Evolutionary conservation across 2,113 vertebrate genomes (phyloP), one percentile per base, ranked within the genome.

Genomic region (Ageneiosus marmoratus): DNA sequence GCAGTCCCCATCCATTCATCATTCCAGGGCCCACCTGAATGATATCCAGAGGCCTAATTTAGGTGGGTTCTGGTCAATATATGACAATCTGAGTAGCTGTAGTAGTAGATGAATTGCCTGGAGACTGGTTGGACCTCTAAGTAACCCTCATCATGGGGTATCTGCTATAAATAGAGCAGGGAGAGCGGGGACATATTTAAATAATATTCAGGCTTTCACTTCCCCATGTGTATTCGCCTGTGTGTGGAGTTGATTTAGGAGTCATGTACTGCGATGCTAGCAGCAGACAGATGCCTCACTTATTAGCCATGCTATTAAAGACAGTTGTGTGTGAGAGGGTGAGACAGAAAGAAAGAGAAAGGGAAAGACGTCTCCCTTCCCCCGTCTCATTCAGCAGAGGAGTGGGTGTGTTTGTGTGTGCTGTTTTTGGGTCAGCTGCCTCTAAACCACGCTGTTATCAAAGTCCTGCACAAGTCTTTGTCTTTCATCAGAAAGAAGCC

Each of bases 141-240:
- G 81, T 85, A 88, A 89, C 86, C 87, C 87, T 90, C 86, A 88
- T 90, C 87, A 91, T 88, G 83, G 77, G 41, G 60, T 56, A 84
- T 84, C 79, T 73, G 85, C 73, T 80, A 87, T 75, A 83, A 72
- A 83, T 75, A 84, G 37, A 80, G 63, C 60, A 58, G 41, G 0
- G 46, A 34, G 83, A 41, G 15, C 5, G 62, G 56, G 53, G 37
- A 41, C 41, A 86, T 37, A 72, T 77, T 79, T 67, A 67, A 83
- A 82, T 37, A 65, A 83, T 69, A 29, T 62, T 70, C 65, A 82
- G 58, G 60, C 74, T 70, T 41, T 78, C 48, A 55, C 27, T 12
- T 15, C 58, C 75, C 0, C 50, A 20, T 5, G 8, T 79, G 72
- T 84, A 77, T 50, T 73, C 76, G 78, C 65, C 2, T 3, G 3